A percentile compares a stretch with the other conserved stretches of the same genome.
phyloP scores from a whole-genome alignment of 2,888 invertebrate genomes.

The Lamellibrachia columna region DNA sequence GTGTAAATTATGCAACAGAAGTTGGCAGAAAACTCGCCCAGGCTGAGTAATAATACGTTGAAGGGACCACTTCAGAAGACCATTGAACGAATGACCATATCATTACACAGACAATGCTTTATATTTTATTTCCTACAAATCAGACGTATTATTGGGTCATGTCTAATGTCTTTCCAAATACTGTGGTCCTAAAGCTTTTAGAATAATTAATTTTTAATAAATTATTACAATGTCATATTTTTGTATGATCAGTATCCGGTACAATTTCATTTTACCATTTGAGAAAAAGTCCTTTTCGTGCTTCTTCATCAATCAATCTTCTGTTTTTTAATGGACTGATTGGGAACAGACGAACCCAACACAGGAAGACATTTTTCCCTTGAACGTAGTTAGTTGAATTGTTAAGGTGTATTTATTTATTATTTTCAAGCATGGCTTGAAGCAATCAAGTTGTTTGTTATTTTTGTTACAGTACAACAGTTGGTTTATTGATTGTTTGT shows the following conservation, averaged over 20 bases:
- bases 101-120: background rate
- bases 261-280: background rate
- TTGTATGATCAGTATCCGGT: background rate
- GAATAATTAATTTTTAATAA: background rate
- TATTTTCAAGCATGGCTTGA: slow-evolving; percentile 16
- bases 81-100: background rate
- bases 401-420: slow-evolving; percentile 12
- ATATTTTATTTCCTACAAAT: background rate
- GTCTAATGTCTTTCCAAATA: background rate
- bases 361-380: background rate
- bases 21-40: background rate
- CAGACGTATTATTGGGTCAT: background rate
- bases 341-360: background rate
- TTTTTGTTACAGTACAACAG: slow-evolving; percentile 3
- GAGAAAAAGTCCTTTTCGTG: background rate
- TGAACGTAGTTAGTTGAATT: background rate
- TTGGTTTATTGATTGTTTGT: background rate
- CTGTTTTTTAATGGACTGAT: background rate
- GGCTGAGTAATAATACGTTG: background rate
- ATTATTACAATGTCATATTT: background rate
- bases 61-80: background rate
- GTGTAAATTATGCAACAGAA: background rate
- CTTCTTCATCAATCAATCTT: background rate
- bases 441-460: slow-evolving; percentile 10
- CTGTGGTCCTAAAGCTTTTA: background rate